Evolutionary conservation across 2,797 vertebrate species (phyloP), one percentile per base, ranked within the genome.

Genomic region (Mareca penelope): DNA sequence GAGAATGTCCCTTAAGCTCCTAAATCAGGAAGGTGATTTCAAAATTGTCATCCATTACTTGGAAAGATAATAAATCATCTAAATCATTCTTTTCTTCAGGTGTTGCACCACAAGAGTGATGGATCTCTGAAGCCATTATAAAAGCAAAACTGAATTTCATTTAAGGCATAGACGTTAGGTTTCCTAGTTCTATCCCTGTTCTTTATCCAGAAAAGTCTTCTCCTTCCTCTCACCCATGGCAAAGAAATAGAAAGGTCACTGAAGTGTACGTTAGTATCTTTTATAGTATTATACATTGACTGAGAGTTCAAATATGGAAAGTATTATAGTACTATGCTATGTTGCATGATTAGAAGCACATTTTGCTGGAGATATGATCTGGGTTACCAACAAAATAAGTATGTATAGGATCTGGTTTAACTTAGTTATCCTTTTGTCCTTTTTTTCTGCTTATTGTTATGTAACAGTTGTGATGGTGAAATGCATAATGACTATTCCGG

Each of bases 271-370:
- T 64, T 55, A 71, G 91, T 92, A 85, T 90, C 57, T 93, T 93
- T 85, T 71, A 57, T 85, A 72, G n/a, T 78, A 89, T 57, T 82
- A 73, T 69, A 72, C 78, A 48, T 87, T 85, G 61, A 81, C 87
- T 87, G 81, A 92, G 95, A 89, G 17, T 72, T 96, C 93, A 96
- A 98, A 97, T 97, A 97, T 98, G 98, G 97, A 97, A 98, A 97
- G 90, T 94, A 97, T 98, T 98, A 97, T 68, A 90, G 93, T 89
- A 90, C 94, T 92, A 93, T 93, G 95, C 87, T 97, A 93, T 90
- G 89, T 94, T 95, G 87, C 93, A 80, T 97, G 95, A 98, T 98
- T 97, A 96, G 94, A 98, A 98, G 96, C 97, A 98, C 96, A 95
- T 98, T 97, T 97, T 95, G 63, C 94, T 93, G 86, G 84, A 97